phyloP scores from a whole-genome alignment of 2,797 vertebrate species.

The Etheostoma perlongum region DNA sequence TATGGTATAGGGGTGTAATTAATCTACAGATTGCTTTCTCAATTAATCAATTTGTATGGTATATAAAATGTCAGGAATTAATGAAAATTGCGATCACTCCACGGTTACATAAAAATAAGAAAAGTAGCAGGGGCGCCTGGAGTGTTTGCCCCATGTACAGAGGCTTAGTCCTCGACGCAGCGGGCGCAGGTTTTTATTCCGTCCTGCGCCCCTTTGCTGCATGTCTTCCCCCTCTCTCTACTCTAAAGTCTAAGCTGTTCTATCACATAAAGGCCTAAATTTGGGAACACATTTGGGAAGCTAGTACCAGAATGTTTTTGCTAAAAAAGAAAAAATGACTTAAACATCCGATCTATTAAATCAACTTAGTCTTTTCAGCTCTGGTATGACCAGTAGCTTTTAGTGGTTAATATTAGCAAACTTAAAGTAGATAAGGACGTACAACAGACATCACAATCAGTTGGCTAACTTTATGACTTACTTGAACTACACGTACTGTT shows the following conservation, averaged over 20 bases:
- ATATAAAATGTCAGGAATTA: too few relatives aligned
- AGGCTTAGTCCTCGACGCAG: too few relatives aligned
- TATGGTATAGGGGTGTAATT: background rate
- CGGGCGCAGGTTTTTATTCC: too few relatives aligned
- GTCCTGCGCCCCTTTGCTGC: too few relatives aligned
- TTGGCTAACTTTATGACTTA: too few relatives aligned
- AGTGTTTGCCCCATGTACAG: too few relatives aligned
- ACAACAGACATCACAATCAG: too few relatives aligned
- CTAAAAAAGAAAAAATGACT: background rate
- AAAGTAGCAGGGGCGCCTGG: background rate
- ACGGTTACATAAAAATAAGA: background rate
- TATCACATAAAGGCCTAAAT: too few relatives aligned
- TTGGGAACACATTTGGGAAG: background rate
- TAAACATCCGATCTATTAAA: background rate
- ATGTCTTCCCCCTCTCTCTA: too few relatives aligned
- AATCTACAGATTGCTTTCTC: background rate
- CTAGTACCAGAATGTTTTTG: background rate
- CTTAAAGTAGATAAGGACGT: background rate
- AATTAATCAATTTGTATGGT: background rate
- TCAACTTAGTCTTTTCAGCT: background rate
- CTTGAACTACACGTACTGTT: too few relatives aligned
- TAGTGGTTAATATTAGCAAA: background rate
- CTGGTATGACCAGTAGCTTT: background rate
- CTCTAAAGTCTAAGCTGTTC: too few relatives aligned
- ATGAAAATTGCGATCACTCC: background rate